Evolutionary conservation across 30 jellyfish, hydroid and myxozoan genomes (phyloP).

Genomic region (Hydra vulgaris): DNA sequence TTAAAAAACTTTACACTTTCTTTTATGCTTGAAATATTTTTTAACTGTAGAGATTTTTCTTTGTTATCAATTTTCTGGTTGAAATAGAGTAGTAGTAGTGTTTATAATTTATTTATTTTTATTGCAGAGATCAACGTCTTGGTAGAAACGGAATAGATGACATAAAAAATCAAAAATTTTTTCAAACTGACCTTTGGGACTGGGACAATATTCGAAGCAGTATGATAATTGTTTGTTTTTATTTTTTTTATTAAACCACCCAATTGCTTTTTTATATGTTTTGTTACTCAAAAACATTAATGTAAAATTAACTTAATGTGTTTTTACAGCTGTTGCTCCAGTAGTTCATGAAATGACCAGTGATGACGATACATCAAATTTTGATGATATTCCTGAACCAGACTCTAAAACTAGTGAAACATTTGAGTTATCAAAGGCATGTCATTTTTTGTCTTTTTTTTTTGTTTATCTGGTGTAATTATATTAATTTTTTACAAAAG

Average conservation of each 20-base stretch:
- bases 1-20: too few relatives aligned
- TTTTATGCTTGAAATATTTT: too few relatives aligned
- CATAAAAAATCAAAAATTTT: constrained; percentile 66
- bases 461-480: too few relatives aligned
- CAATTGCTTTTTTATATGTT: too few relatives aligned
- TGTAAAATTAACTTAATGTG: too few relatives aligned
- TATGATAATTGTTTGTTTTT: constrained; percentile 16
- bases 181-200: constrained; percentile 71
- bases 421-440: constrained; percentile 75
- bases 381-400: constrained; percentile 79
- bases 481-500: too few relatives aligned
- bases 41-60: too few relatives aligned
- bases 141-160: constrained; percentile 81
- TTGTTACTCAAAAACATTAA: too few relatives aligned
- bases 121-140: constrained; percentile 60
- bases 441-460: not conserved
- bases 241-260: too few relatives aligned
- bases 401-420: constrained; percentile 73
- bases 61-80: not conserved
- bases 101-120: too few relatives aligned
- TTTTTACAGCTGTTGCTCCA: constrained; percentile 96
- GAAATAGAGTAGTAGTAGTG: too few relatives aligned
- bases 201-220: constrained; percentile 81
- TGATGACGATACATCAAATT: constrained; percentile 93
- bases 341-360: constrained; percentile 83